Base-by-base conservation (phyloP, 2,888 invertebrate species). In the Caenorhabditis zanzibari region DNA sequence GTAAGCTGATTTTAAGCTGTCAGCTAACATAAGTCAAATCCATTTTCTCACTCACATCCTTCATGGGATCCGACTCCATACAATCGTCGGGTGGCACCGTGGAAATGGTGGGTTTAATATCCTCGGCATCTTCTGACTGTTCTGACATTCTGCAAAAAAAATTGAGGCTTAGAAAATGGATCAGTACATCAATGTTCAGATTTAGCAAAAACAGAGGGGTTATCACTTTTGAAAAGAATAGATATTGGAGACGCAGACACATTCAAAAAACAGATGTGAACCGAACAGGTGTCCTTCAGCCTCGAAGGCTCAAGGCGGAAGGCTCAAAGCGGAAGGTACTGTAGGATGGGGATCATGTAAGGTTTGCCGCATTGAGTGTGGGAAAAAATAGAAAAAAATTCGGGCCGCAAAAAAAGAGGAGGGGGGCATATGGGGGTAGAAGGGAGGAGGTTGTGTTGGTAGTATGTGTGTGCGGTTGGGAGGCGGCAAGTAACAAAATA, bases 401-500 rank as follows among this genome's bases (percentile, higher is more conserved):
- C 1, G 44, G 28, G 56, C 24, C 26, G 41, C 14, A n/a, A 47
- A 47, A 47, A 47, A 47, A 19, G 19, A 47, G n/a, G 47, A 12
- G 38, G 19, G n/a, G 47, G 12, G 38, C 10, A 38, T 38, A 38
- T 38, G 38, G 38, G 38, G 38, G 38, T 38, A 38, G 38, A 19
- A 19, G 49, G 5, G 24, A 44, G 44, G 44, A 44, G 66, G 75
- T 44, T 74, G 64, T 66, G 77, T 77, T 77, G 77, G 77, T 77
- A 77, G 77, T 77, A 77, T 77, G 77, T 77, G 77, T 77, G 77
- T 77, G 77, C 77, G 77, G 77, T 71, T 77, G 77, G 77, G 77
- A 77, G 77, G 77, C 77, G 77, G 77, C 77, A 77, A 77, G 81
- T 82, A 82, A 82, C 81, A 82, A 82, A 82, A 82, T 82, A 82